These are phyloP conservation scores for Pomatostomus ruficeps DNA, from an alignment of 2,113 vertebrate genomes.

Conservation along the genomic window DNA sequence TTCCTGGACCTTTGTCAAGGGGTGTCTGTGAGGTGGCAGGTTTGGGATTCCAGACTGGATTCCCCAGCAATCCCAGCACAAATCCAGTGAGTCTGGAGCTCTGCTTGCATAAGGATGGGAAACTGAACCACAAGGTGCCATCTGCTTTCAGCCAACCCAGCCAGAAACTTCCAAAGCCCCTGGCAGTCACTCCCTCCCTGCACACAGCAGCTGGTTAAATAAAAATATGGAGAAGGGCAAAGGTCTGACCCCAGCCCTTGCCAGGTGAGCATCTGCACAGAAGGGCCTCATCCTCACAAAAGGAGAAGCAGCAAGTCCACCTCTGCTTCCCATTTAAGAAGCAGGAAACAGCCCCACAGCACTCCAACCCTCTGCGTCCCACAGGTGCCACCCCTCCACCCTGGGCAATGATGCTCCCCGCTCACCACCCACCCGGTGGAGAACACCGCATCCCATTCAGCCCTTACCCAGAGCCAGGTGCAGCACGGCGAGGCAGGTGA, in stretches of 20 bases:
- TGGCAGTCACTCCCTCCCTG: background rate
- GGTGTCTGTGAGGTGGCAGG: fast-evolving
- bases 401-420: fast-evolving
- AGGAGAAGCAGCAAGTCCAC: background rate
- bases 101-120: background rate
- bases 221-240: background rate
- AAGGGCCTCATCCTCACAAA: background rate
- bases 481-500: background rate
- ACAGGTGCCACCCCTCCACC: background rate
- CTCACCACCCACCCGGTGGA: background rate
- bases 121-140: fast-evolving
- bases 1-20: background rate
- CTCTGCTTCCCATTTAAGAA: background rate
- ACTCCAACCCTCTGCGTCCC: background rate
- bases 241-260: background rate
- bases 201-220: background rate
- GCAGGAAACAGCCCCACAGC: background rate
- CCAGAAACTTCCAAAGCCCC: background rate
- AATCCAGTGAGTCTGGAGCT: background rate
- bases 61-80: background rate
- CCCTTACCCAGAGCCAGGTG: constrained; percentile 31
- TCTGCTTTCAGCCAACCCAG: background rate
- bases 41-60: background rate
- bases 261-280: background rate
- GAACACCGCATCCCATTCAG: background rate